phyloP scores from a whole-genome alignment of 2,888 invertebrate genomes.

The Drosophila colorata region DNA sequence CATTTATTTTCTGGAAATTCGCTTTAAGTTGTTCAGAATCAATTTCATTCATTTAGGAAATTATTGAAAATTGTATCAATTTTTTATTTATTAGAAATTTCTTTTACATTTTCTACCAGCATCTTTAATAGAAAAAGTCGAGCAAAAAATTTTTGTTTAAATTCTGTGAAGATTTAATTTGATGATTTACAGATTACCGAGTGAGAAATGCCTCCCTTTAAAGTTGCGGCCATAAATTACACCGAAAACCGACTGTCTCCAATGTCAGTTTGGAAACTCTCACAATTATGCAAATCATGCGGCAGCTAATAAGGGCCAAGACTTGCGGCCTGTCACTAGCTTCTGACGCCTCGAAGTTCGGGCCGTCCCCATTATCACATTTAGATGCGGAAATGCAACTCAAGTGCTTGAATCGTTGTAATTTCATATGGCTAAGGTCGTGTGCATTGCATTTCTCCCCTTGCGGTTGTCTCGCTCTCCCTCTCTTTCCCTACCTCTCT shows the following conservation, averaged over 20 bases:
- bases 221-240: conserved; percentile 24
- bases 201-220: not conserved
- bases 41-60: too few species aligned
- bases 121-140: too few species aligned
- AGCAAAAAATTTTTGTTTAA: not conserved
- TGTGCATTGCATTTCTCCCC: conserved; percentile 44
- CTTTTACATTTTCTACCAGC: too few species aligned
- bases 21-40: too few species aligned
- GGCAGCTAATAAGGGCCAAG: conserved; percentile 41
- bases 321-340: conserved; percentile 24
- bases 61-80: not conserved
- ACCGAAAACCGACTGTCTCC: conserved; percentile 26
- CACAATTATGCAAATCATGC: conserved; percentile 53
- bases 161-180: conserved; percentile 9
- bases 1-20: too few species aligned
- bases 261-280: conserved; percentile 22
- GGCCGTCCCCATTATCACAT: conserved; percentile 48
- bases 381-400: conserved; percentile 65
- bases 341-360: conserved; percentile 45
- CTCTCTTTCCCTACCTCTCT: conserved; percentile 18
- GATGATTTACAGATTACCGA: conserved; percentile 8
- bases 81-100: not conserved
- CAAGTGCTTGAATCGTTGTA: conserved; percentile 69
- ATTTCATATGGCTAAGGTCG: conserved; percentile 63
- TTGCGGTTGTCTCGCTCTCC: conserved; percentile 30